Evolutionary conservation across 2,797 vertebrate genomes (phyloP), one percentile per base, ranked within the genome.

Genomic region (Hyperoplus immaculatus): DNA sequence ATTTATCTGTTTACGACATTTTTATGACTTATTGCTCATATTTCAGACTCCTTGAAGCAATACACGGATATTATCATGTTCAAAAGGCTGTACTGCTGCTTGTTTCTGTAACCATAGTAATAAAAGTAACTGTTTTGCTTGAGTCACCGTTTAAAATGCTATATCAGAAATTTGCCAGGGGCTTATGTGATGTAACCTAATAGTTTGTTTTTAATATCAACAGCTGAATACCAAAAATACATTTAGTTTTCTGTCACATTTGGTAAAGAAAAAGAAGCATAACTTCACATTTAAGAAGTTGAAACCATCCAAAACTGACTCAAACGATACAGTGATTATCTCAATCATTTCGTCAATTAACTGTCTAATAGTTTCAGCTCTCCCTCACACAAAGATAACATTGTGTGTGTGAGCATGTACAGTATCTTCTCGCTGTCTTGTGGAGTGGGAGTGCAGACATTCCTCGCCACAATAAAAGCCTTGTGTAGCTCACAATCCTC

Each of bases 391-490:
- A 16, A 10, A 47, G 4, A 5, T 18, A n/a, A 29, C 55, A 62
- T 7, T 47, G 49, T 50, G 58, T 39, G 43, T 65, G 74, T 46
- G 60, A 36, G 53, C 67, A 56, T 74, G 63, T 51, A 43, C 80
- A 78, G 74, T 54, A 56, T 89, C 87, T 85, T 72, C 78, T 70
- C 1, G 64, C 71, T 15, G 82, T 87, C 75, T 82, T 68, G 51
- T 83, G 41, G 56, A 67, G 91, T 92, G 85, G 91, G 91, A 87
- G 91, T 78, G 65, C 78, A 89, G 88, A 82, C 87, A 92, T 93
- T 92, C 84, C 83, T 87, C 76, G 67, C 63, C 77, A 93, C 93
- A 94, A 93, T 93, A 92, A 91, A 90, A 89, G 83, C 78, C 39
- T 81, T 93, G 89, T 94, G 80, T 45, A 45, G 45, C 58, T 83